Evolutionary conservation across 2,888 invertebrate species (phyloP).

Genomic region (Elmis aenea): DNA sequence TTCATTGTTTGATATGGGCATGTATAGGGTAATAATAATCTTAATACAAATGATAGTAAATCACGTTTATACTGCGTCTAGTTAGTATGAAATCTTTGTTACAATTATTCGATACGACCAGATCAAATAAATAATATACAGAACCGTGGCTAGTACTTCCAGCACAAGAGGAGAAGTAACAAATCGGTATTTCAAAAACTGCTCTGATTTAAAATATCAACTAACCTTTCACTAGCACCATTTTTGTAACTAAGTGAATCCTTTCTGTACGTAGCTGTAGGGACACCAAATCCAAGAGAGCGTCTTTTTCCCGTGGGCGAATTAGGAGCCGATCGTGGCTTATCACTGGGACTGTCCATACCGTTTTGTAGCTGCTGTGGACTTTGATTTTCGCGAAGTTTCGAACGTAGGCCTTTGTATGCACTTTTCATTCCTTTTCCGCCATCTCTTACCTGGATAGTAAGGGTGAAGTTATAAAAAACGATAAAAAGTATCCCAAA

Average conservation of each 20-base stretch:
- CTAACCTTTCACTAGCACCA: constrained; percentile 38
- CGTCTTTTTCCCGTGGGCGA: constrained; percentile 58
- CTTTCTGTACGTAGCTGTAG: constrained; percentile 42
- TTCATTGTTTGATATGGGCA: no score
- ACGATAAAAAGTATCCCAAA: no score
- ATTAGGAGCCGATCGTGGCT: constrained; percentile 61
- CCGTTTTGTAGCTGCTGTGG: constrained; percentile 41
- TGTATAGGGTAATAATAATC: no score
- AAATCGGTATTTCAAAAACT: no score
- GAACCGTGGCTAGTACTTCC: no score
- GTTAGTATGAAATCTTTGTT: no score
- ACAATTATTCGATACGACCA: no score
- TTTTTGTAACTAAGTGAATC: constrained; percentile 40
- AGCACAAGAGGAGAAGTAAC: constrained; percentile 2
- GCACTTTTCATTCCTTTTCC: constrained; percentile 73
- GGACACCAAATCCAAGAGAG: constrained; percentile 43
- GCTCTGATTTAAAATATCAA: no score
- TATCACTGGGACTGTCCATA: constrained; percentile 35
- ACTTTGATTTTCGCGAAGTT: constrained; percentile 48
- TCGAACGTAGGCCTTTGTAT: constrained; percentile 70
- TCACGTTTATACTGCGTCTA: no score
- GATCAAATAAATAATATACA: no score
- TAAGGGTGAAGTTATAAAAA: no score
- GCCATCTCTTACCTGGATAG: constrained; percentile 64
- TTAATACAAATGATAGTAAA: no score